Conservation (phyloP, 2,888 invertebrate species). For the Melanophora roralis region DNA sequence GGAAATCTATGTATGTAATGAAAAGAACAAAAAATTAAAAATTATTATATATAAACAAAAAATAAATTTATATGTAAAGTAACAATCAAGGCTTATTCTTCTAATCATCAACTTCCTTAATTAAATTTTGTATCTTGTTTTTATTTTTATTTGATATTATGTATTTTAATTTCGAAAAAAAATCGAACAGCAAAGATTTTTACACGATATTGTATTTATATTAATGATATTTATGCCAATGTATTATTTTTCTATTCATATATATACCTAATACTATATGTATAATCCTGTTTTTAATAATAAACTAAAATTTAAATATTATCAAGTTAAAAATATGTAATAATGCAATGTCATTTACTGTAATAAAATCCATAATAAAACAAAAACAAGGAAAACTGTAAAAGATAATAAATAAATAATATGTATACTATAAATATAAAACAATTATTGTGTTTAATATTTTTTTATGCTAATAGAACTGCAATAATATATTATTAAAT, state of each 20-base stretch:
- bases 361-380: neutral
- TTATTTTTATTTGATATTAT: neutral
- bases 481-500: too few species aligned
- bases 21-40: neutral
- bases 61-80: neutral
- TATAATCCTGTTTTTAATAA: constrained; percentile 37
- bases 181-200: neutral
- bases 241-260: constrained; percentile 43
- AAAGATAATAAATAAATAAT: constrained; percentile 42
- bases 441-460: too few species aligned
- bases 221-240: constrained; percentile 43
- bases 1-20: neutral
- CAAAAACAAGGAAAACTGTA: constrained; percentile 23
- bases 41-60: neutral
- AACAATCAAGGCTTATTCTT: neutral
- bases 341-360: neutral
- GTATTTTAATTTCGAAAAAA: neutral
- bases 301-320: constrained; percentile 2
- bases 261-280: too few species aligned
- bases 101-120: neutral
- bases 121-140: neutral
- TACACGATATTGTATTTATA: constrained; percentile 38
- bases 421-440: neutral
- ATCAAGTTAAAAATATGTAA: constrained; percentile 18
- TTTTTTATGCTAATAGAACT: too few species aligned